Conservation (phyloP, 2,797 vertebrate species). For the Clarias laeviceps region DNA sequence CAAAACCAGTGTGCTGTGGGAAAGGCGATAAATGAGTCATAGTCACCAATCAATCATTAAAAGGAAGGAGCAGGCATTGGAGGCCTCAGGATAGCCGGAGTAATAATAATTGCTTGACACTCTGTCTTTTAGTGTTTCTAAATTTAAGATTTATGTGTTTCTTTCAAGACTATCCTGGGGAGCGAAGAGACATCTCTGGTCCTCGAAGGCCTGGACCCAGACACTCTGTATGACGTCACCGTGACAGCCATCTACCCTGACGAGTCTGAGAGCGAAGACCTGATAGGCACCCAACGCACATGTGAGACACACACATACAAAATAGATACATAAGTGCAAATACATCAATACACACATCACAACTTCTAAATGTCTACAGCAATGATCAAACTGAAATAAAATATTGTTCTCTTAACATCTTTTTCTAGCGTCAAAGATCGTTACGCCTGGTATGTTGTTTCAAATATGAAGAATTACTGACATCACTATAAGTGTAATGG, state of each 20-base stretch:
- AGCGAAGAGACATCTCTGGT: constrained; percentile 80
- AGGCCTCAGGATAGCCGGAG: neutral
- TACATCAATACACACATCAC: neutral
- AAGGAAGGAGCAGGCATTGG: neutral
- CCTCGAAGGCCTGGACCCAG: constrained; percentile 84
- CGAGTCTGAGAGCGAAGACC: constrained; percentile 92
- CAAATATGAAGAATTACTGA: constrained; percentile 45
- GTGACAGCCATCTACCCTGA: constrained; percentile 96
- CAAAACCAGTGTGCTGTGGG: neutral
- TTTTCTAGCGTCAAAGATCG: constrained; percentile 71
- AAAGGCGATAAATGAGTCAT: neutral
- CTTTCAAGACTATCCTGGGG: constrained; percentile 81
- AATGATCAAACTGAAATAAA: constrained; percentile 50
- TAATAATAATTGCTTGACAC: neutral
- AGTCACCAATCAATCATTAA: neutral
- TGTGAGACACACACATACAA: constrained; percentile 71
- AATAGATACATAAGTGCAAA: neutral
- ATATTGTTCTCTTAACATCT: constrained; percentile 62
- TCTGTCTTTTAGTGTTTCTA: neutral
- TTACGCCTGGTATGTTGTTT: constrained; percentile 67
- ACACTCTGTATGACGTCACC: constrained; percentile 85
- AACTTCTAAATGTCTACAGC: constrained; percentile 23
- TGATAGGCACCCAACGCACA: constrained; percentile 86
- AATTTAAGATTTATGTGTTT: constrained; percentile 5
- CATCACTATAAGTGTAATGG: constrained; percentile 43